A percentile compares a stretch with the other conserved stretches of the same genome.
These are phyloP conservation scores for Coregonus sp. DNA, from an alignment of 2,797 vertebrate species.

Conservation along the genomic window DNA sequence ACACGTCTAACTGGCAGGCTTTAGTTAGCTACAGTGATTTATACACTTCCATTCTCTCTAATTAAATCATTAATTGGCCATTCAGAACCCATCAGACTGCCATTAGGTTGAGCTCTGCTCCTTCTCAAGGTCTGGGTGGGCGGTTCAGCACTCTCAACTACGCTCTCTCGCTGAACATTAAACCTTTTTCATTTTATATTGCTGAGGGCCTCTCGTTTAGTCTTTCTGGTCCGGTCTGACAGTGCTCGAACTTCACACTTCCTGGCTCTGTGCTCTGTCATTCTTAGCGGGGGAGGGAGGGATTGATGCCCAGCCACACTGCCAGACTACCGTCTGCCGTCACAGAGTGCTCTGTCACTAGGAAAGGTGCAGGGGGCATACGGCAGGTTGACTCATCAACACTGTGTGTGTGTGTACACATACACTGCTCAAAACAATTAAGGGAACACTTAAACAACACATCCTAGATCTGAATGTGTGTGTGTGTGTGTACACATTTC, in stretches of 20 bases:
- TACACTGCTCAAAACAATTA: too few relatives aligned
- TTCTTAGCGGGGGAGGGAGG: neutral
- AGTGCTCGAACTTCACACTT: neutral
- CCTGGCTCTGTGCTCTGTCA: neutral
- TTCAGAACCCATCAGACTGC: conserved; percentile 25
- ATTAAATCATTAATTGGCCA: conserved; percentile 40
- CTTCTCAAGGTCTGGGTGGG: conserved; percentile 8
- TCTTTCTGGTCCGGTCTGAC: conserved; percentile 6
- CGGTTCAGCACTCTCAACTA: conserved; percentile 12
- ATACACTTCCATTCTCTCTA: conserved; percentile 27
- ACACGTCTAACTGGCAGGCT: conserved; percentile 7
- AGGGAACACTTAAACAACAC: too few relatives aligned
- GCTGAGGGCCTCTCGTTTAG: neutral
- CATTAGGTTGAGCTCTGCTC: conserved; percentile 21
- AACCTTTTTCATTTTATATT: neutral
- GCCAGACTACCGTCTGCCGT: neutral
- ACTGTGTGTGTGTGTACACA: neutral
- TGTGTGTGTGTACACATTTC: too few relatives aligned
- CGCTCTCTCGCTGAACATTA: conserved; percentile 14
- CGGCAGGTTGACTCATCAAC: neutral
- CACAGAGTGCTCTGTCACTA: neutral
- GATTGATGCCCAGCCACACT: neutral
- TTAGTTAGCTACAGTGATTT: conserved; percentile 15
- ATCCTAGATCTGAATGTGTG: too few relatives aligned
- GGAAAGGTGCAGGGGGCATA: neutral